Conservation (phyloP, 35 echinoderm and acorn worm species). For the Diadema setosum region DNA sequence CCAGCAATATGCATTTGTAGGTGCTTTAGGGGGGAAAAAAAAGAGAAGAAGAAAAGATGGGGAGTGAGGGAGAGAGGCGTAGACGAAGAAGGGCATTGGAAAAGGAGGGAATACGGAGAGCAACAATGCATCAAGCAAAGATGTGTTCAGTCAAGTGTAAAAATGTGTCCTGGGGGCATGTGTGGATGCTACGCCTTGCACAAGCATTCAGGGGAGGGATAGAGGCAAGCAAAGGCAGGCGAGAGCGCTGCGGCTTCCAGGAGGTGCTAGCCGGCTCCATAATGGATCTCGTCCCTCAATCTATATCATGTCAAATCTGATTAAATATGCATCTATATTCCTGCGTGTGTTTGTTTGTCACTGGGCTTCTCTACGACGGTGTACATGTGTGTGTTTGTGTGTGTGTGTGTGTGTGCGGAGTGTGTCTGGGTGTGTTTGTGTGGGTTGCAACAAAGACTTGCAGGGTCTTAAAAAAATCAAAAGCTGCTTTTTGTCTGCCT, state of each 20-base stretch:
- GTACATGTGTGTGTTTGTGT: no score
- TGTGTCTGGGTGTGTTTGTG: no score
- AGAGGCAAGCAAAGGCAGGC: background rate
- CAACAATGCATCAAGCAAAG: background rate
- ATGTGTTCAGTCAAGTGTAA: slow-evolving; percentile 3
- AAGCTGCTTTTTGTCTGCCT: no score
- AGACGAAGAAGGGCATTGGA: background rate
- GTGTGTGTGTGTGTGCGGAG: background rate
- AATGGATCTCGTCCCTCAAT: background rate
- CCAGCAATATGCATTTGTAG: no score
- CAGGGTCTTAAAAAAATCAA: no score
- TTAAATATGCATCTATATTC: slow-evolving; percentile 21
- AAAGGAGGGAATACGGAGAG: background rate
- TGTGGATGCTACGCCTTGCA: background rate
- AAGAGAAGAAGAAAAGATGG: background rate
- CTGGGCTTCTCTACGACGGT: no score
- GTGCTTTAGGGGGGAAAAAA: background rate
- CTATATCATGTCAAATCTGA: slow-evolving; percentile 15
- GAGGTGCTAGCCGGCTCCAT: background rate
- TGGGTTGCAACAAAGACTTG: no score
- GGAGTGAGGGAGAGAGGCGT: background rate
- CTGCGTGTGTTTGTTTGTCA: background rate
- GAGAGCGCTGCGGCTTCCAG: background rate
- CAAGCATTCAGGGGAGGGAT: no score
- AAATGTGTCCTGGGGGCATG: background rate